These are phyloP conservation scores for Varecia variegata DNA, from an alignment of 2,797 vertebrate genomes.

Conservation along the genomic window DNA sequence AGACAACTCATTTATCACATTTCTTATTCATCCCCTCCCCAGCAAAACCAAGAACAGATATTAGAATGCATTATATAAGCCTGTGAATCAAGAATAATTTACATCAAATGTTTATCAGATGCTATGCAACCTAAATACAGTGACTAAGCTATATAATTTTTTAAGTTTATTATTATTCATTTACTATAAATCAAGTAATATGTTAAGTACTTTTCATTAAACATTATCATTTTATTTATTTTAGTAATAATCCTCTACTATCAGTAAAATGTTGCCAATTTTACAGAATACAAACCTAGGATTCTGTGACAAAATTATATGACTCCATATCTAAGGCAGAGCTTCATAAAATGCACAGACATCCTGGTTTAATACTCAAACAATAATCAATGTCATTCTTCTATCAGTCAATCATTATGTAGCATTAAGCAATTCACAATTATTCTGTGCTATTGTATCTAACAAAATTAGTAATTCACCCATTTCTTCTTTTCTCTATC, in stretches of 20 bases:
- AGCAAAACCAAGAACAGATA: neutral
- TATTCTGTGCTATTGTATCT: neutral
- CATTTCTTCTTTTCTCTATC: neutral
- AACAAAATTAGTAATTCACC: neutral
- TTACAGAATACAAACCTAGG: neutral
- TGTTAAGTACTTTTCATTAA: neutral
- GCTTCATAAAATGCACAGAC: neutral
- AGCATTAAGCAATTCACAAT: neutral
- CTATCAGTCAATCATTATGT: neutral
- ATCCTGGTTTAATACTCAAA: neutral
- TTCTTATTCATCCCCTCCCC: neutral
- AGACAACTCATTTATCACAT: neutral
- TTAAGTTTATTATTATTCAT: neutral
- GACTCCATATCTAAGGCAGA: neutral
- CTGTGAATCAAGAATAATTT: neutral
- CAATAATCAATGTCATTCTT: neutral
- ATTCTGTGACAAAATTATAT: neutral
- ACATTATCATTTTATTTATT: neutral
- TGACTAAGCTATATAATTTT: neutral
- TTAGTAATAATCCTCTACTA: neutral
- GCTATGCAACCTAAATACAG: neutral
- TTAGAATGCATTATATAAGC: neutral
- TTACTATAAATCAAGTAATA: neutral
- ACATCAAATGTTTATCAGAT: neutral
- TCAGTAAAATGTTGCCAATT: neutral